Evolutionary conservation across 2,888 invertebrate genomes (phyloP).

Genomic region (Cheilosia vernalis): DNA sequence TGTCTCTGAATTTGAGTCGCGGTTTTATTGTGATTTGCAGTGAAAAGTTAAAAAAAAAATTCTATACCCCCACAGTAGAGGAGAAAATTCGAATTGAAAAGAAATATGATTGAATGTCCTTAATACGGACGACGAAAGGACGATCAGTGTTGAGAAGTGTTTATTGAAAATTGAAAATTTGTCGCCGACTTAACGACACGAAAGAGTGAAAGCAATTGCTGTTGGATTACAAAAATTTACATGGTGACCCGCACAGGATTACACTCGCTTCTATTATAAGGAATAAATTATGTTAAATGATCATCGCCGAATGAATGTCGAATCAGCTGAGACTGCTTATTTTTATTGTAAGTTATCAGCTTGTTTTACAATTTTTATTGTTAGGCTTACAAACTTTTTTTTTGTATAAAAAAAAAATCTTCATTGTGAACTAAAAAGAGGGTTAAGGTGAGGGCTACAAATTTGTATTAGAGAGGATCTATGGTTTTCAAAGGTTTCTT

Average conservation of each 20-base stretch:
- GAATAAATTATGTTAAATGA: constrained; percentile 82
- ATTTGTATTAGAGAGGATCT: too few species aligned
- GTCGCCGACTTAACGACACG: background rate
- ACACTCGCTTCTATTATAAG: constrained; percentile 76
- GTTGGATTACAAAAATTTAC: constrained; percentile 45
- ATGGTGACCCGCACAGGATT: constrained; percentile 71
- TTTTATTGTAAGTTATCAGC: constrained; percentile 81
- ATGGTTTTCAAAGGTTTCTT: too few species aligned
- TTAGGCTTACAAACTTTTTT: background rate
- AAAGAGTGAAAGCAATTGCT: constrained; percentile 5
- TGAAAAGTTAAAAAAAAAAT: constrained; percentile 20
- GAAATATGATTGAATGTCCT: constrained; percentile 32
- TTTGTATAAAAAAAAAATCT: background rate
- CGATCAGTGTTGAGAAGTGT: constrained; percentile 14
- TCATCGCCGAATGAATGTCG: constrained; percentile 83
- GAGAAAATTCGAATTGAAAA: constrained; percentile 2
- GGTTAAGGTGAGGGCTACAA: too few species aligned
- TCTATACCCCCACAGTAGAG: too few species aligned
- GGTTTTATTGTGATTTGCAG: constrained; percentile 36
- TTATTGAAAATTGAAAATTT: constrained; percentile 12
- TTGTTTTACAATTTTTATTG: background rate
- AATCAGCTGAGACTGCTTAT: constrained; percentile 83
- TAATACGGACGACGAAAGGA: constrained; percentile 15
- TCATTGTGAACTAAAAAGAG: too few species aligned
- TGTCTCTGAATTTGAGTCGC: constrained; percentile 23